Percentiles rank a stretch among this genome's conserved stretches.
These are phyloP conservation scores for Crotalus horridus DNA, from an alignment of 2,113 vertebrate genomes.

Conservation along the genomic window DNA sequence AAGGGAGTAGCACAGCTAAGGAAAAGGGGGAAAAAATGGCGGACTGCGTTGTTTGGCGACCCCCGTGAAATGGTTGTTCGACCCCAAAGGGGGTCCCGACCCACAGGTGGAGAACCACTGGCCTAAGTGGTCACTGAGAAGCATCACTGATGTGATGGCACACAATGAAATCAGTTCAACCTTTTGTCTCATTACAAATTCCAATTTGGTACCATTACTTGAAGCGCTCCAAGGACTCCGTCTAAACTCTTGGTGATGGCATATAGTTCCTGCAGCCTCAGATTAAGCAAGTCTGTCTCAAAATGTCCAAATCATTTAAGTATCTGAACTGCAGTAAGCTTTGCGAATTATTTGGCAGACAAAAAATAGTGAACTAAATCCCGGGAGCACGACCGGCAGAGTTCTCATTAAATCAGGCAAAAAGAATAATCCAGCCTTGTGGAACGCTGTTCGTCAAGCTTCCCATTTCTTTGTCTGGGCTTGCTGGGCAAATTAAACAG, in stretches of 20 bases:
- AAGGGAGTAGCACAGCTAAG: too few relatives aligned
- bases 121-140: neutral
- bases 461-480: neutral
- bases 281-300: neutral
- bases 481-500: too few relatives aligned
- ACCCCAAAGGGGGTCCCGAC: too few relatives aligned
- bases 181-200: neutral
- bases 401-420: neutral
- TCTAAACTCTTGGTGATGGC: neutral
- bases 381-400: neutral
- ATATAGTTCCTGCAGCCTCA: neutral
- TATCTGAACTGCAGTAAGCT: neutral
- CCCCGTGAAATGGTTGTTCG: too few relatives aligned
- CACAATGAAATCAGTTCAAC: neutral
- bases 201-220: neutral
- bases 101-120: too few relatives aligned
- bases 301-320: neutral
- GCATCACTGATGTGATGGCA: neutral
- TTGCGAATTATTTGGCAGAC: neutral
- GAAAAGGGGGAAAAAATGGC: too few relatives aligned
- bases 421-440: neutral
- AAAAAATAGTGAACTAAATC: neutral
- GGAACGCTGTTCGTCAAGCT: neutral
- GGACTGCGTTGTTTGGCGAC: too few relatives aligned
- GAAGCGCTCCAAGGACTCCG: neutral